Evolutionary conservation across 2,797 vertebrate genomes (phyloP), one percentile per base, ranked within the genome.

Genomic region (Neopelma chrysocephalum): DNA sequence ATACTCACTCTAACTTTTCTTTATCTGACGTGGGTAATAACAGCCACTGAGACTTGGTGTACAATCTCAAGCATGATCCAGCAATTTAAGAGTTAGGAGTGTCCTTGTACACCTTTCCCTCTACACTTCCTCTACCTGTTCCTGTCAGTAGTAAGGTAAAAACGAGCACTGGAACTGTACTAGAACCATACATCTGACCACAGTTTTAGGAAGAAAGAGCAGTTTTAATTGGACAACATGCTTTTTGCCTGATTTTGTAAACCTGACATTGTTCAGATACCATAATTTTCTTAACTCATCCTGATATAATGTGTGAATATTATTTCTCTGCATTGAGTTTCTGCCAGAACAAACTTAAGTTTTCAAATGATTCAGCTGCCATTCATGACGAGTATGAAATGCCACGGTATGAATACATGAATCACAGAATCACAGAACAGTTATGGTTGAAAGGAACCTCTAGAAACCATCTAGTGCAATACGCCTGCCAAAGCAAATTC

Each of bases 401-500:
- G 50, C 50, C 53, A 83, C 0, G 0, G 29, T 56, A 40, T 2
- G 22, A 58, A 53, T 43, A 57, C 14, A 42, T 12, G 45, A 83
- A 65, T 58, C 51, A 83, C 13, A 64, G 17, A 89, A 56, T 43
- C 19, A 50, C 32, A 82, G 31, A 76, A 62, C 17, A 4, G 9
- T 3, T 50, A 27, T 25, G 7, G 25, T 26, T 40, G 21, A 15
- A 83, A 38, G 32, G 8, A 13, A 38, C 6, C 14, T n/a, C 34
- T 57, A 45, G 32, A 71, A 38, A 40, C 18, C 14, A 64, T 16
- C n/a, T 22, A 78, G 25, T 34, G 6, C 29, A 77, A 22, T 0
- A 3, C 3, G 5, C 20, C 7, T 0, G 0, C 12, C 45, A 45
- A 34, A 64, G 65, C 25, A 71, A 10, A 18, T 31, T 90, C 29